Evolutionary conservation across 2,113 vertebrate genomes (phyloP).

Genomic region (Tenebrosternarchus preto): DNA sequence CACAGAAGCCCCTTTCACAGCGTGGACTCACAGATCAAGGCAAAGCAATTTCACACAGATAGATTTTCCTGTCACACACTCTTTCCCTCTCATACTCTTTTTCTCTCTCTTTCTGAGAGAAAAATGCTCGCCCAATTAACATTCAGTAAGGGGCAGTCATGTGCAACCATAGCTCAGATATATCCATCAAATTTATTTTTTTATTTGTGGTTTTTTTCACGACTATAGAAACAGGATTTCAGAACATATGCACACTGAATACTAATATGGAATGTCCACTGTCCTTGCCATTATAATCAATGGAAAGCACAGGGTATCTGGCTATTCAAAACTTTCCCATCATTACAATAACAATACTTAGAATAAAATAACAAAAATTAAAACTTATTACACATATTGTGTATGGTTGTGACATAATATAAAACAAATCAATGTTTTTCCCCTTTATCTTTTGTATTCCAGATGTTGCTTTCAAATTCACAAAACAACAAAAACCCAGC

Average conservation of each 20-base stretch:
- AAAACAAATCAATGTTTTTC: background rate
- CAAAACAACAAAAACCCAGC: background rate
- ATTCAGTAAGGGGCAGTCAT: constrained; percentile 47
- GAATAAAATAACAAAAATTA: too few species aligned
- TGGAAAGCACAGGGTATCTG: too few species aligned
- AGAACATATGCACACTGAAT: constrained; percentile 20
- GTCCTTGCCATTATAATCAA: background rate
- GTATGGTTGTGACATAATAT: too few species aligned
- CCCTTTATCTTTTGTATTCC: background rate
- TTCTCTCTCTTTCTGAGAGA: constrained; percentile 20
- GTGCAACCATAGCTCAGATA: constrained; percentile 46
- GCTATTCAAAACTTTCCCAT: too few species aligned
- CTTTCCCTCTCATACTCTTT: constrained; percentile 2
- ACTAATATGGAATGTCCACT: background rate
- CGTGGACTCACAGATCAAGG: constrained; percentile 32
- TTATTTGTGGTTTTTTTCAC: constrained; percentile 1
- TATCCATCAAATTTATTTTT: constrained; percentile 15
- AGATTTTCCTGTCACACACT: constrained; percentile 45
- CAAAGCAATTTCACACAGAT: constrained; percentile 53
- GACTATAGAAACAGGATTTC: constrained; percentile 29
- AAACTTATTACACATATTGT: too few species aligned
- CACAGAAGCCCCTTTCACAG: constrained; percentile 52
- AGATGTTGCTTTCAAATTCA: background rate
- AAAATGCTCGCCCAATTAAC: constrained; percentile 44
- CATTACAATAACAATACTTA: too few species aligned